Evolutionary conservation across 2,888 invertebrate species (phyloP).

Genomic region (Drymonia ruficornis): DNA sequence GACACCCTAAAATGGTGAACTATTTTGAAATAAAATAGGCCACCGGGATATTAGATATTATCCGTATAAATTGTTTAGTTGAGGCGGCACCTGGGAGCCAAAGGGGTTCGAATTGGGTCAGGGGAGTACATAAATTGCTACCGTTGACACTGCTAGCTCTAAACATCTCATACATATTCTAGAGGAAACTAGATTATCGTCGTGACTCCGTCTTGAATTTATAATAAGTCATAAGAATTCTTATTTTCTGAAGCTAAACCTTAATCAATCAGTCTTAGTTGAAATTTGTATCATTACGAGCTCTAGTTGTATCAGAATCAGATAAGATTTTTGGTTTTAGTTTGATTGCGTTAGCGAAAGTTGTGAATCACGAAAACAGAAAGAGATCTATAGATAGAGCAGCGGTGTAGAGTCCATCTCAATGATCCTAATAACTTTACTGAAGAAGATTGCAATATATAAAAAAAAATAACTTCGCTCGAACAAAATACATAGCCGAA

Average conservation of each 20-base stretch:
- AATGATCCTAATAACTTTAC: no score
- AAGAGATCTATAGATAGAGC: no score
- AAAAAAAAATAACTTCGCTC: background rate
- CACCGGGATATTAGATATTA: background rate
- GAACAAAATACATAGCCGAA: slow-evolving; percentile 24
- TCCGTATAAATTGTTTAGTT: slow-evolving; percentile 31
- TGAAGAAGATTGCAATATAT: no score
- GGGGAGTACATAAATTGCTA: slow-evolving; percentile 32
- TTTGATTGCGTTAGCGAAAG: no score
- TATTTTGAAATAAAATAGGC: background rate
- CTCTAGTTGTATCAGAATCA: no score
- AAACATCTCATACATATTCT: background rate
- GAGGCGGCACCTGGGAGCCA: slow-evolving; percentile 21
- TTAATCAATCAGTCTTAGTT: no score
- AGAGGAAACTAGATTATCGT: background rate
- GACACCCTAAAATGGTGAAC: no score
- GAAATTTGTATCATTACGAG: no score
- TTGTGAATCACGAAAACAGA: no score
- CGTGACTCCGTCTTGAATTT: background rate
- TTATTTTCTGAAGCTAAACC: no score
- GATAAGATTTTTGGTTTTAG: no score
- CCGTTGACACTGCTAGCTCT: slow-evolving; percentile 26
- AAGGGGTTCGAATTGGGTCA: slow-evolving; percentile 40
- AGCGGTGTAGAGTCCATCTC: no score
- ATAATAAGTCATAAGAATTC: background rate